These are phyloP conservation scores for Diachasmimorpha longicaudata DNA, from an alignment of 1,140 invertebrate species.

Conservation along the genomic window DNA sequence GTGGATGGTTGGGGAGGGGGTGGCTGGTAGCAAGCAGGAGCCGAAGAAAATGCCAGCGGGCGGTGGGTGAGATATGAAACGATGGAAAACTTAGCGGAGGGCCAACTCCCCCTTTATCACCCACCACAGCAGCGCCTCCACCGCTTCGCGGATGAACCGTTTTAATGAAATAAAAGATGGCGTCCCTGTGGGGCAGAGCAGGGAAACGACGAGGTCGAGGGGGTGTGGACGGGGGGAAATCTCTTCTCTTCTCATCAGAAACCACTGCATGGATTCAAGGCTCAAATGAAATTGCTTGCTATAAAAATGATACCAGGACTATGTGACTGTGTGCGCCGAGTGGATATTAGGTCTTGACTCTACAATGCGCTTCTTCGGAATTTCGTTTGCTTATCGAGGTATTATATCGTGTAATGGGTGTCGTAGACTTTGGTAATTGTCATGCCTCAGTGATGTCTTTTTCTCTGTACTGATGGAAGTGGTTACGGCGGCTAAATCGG, in stretches of 20 bases:
- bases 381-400: too few species aligned
- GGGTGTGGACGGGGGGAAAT: neutral
- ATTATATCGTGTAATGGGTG: too few species aligned
- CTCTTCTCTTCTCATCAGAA: constrained; percentile 54
- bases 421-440: too few species aligned
- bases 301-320: constrained; percentile 58
- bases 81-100: constrained; percentile 47
- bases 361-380: neutral
- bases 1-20: neutral
- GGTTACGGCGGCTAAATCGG: too few species aligned
- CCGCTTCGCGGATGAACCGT: constrained; percentile 54
- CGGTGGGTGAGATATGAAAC: constrained; percentile 56
- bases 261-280: constrained; percentile 57
- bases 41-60: constrained; percentile 16
- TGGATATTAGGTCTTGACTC: constrained; percentile 47
- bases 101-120: constrained; percentile 19
- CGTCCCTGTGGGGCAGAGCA: constrained; percentile 32
- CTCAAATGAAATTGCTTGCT: constrained; percentile 61
- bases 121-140: constrained; percentile 39
- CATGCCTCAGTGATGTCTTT: too few species aligned
- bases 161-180: constrained; percentile 63
- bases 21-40: neutral
- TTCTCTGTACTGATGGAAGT: too few species aligned
- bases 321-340: constrained; percentile 11
- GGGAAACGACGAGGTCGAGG: neutral